Evolutionary conservation across 2,888 invertebrate species (phyloP), one percentile per base, ranked within the genome.

Genomic region (Parthenolecanium corni): DNA sequence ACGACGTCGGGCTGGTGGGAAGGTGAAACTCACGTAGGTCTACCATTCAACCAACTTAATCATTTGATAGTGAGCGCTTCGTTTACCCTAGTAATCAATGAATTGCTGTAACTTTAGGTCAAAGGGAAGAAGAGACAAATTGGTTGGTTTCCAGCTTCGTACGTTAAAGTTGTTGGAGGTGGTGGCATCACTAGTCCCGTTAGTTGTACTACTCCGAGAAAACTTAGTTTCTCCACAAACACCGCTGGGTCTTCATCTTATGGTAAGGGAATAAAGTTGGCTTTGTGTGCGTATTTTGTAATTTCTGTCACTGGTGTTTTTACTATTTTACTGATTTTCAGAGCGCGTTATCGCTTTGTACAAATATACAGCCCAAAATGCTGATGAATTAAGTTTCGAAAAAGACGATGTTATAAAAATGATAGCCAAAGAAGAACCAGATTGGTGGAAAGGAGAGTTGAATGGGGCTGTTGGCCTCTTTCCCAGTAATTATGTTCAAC

Each of bases 1-100:
- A 92, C 93, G 0, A 87, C 90, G 69, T 89, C 90, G 52, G 98
- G 98, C 20, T 98, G 98, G 98, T 99, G 97, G 97, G 97, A 98
- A 77, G 98, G 98, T 1, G 97, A 98, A 75, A 76, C 96, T 47
- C 95, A 95, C 77, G 94, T 81, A 69, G 64, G 68, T 64, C 44
- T 21, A 38, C 16, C 44, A 36, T 31, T 31, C 5, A 31, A 36
- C 12, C 20, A n/a, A 47, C 20, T n/a, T 14, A 44, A 44, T 9
- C 44, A 9, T 14, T 9, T 44, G n/a, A n/a, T n/a, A n/a, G n/a
- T n/a, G n/a, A n/a, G n/a, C n/a, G n/a, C n/a, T n/a, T n/a, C n/a
- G n/a, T n/a, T n/a, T n/a, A n/a, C n/a, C 31, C 31, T 31, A 31
- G 5, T 31, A 4, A 53, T 1, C 12, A 2, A 11, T 31, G n/a